These are phyloP conservation scores for Sisyra terminalis DNA, from an alignment of 2,888 invertebrate genomes.

Conservation along the genomic window DNA sequence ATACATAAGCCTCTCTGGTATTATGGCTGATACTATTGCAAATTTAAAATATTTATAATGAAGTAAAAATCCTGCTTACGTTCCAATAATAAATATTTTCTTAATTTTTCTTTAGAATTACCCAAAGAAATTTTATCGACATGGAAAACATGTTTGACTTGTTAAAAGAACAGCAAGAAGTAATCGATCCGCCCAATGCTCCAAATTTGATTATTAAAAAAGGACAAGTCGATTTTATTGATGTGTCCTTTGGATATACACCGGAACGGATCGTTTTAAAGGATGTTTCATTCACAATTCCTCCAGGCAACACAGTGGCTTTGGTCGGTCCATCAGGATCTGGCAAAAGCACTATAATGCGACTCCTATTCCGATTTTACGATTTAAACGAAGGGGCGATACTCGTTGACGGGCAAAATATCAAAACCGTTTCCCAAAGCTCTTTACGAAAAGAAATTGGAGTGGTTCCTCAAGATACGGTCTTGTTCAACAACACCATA, in stretches of 20 bases:
- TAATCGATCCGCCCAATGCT: conserved; percentile 69
- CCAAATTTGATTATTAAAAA: conserved; percentile 47
- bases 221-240: conserved; percentile 71
- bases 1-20: no score
- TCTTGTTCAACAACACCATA: conserved; percentile 84
- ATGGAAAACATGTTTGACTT: conserved; percentile 99
- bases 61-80: no score
- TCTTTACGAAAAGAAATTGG: conserved; percentile 74
- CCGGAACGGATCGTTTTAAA: conserved; percentile 61
- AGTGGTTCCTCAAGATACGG: conserved; percentile 95
- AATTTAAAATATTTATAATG: no score
- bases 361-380: conserved; percentile 90
- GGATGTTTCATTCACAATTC: conserved; percentile 61
- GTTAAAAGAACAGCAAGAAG: conserved; percentile 72
- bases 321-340: conserved; percentile 77
- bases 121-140: conserved; percentile 94
- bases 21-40: no score
- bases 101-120: conserved; percentile 45
- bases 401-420: conserved; percentile 76
- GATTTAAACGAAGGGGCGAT: conserved; percentile 83
- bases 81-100: no score
- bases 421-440: conserved; percentile 67
- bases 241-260: conserved; percentile 79
- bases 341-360: conserved; percentile 92
- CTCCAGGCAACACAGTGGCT: conserved; percentile 73